A percentile compares a stretch with the other conserved stretches of the same genome.
phyloP scores from a whole-genome alignment of 2,888 invertebrate species.

The Drosophila acutilabella region DNA sequence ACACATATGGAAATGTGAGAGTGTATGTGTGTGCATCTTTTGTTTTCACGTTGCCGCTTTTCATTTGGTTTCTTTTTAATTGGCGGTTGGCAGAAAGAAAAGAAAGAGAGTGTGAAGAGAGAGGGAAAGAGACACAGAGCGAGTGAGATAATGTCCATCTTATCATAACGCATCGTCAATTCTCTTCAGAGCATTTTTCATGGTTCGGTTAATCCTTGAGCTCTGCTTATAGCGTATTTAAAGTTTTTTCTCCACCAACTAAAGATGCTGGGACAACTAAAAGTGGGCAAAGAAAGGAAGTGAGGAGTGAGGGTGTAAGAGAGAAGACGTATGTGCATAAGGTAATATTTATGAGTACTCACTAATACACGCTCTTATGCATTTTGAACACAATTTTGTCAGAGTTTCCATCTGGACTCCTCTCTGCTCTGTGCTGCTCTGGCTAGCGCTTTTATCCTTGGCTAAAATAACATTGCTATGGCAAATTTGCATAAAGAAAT shows the following conservation, averaged over 20 bases:
- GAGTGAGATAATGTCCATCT: conserved; percentile 4
- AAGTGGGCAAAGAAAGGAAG: background rate
- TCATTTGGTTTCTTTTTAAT: conserved; percentile 25
- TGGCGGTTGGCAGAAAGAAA: conserved; percentile 3
- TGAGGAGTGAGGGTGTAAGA: background rate
- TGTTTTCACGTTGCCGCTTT: conserved; percentile 28
- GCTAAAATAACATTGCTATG: conserved; percentile 67
- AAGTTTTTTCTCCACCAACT: conserved; percentile 45
- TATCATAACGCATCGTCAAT: conserved; percentile 46
- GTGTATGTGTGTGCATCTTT: conserved; percentile 2
- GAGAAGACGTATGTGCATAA: conserved; percentile 52
- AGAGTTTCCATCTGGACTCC: conserved; percentile 30
- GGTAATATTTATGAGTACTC: conserved; percentile 68
- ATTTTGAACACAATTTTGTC: conserved; percentile 66
- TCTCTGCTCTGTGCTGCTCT: background rate
- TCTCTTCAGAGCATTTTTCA: conserved; percentile 39
- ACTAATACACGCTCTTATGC: conserved; percentile 68
- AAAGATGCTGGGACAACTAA: conserved; percentile 16
- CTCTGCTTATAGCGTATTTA: conserved; percentile 67
- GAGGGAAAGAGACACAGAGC: background rate
- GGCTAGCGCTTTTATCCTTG: conserved; percentile 46
- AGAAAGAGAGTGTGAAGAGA: background rate
- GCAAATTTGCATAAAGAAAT: conserved; percentile 77
- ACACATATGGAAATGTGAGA: background rate
- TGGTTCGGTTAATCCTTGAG: conserved; percentile 65